phyloP scores from a whole-genome alignment of 2,888 invertebrate species.

The Acronicta psi region DNA sequence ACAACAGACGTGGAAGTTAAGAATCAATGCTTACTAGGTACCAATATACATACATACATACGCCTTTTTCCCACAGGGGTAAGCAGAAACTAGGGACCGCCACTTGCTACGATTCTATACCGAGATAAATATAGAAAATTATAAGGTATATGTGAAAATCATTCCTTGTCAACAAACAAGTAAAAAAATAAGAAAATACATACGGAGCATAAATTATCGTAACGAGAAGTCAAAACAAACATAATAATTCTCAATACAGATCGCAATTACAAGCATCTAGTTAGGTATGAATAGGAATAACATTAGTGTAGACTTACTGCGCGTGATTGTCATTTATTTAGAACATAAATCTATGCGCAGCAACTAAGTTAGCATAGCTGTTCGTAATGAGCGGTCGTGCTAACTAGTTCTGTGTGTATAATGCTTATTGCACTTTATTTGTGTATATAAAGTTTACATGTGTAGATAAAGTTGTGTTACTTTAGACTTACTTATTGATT shows the following conservation, averaged over 20 bases:
- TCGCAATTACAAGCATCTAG: slow-evolving; percentile 11
- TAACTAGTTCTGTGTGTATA: slow-evolving; percentile 32
- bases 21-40: no score
- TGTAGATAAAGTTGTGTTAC: slow-evolving; percentile 38
- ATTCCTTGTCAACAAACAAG: no score
- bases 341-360: slow-evolving; percentile 39
- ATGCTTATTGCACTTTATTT: slow-evolving; percentile 42
- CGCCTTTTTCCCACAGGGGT: no score
- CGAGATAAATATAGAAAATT: no score
- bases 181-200: no score
- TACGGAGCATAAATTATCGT: no score
- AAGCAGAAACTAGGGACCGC: no score
- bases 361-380: slow-evolving; percentile 22
- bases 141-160: no score
- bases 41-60: no score
- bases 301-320: slow-evolving; percentile 38
- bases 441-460: no score
- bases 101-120: no score
- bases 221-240: background rate
- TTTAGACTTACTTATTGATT: slow-evolving; percentile 15
- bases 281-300: slow-evolving; percentile 36
- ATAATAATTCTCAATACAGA: slow-evolving; percentile 12
- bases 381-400: slow-evolving; percentile 36
- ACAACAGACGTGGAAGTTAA: no score
- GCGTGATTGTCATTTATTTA: slow-evolving; percentile 51